Conservation (phyloP, 2,888 invertebrate genomes). For the Papilio elwesi region DNA sequence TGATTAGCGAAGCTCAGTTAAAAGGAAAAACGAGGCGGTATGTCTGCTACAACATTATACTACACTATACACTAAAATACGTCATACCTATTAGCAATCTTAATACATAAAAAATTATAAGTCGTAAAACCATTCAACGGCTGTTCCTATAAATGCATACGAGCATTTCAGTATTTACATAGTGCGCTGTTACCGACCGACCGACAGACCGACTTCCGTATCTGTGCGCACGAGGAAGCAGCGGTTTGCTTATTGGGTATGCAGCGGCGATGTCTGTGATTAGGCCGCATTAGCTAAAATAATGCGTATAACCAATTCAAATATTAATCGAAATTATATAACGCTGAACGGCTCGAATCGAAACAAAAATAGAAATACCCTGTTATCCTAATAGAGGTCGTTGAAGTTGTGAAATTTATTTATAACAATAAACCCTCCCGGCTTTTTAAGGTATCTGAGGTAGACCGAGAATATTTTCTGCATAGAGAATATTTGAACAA, state of each 20-base stretch:
- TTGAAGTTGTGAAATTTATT: not conserved
- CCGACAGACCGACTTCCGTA: constrained; percentile 3
- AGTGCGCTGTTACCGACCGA: not conserved
- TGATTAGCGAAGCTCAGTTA: no score
- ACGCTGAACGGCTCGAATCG: not conserved
- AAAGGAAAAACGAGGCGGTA: no score
- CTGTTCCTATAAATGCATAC: not conserved
- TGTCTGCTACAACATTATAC: no score
- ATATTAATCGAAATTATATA: constrained; percentile 5
- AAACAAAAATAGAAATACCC: constrained; percentile 1
- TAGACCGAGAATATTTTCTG: no score
- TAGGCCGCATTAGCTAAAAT: constrained; percentile 8
- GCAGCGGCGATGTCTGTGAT: constrained; percentile 14
- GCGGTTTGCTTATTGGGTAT: not conserved
- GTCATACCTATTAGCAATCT: not conserved
- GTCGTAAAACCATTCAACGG: not conserved
- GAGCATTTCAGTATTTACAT: not conserved
- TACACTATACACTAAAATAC: not conserved
- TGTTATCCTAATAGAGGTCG: not conserved
- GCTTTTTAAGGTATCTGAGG: no score
- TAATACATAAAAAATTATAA: not conserved
- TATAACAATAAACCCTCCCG: no score
- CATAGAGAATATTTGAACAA: no score
- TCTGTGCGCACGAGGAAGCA: not conserved
- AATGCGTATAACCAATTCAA: not conserved